Evolutionary conservation across 1,140 invertebrate species (phyloP).

Genomic region (Pteromalus puparum): DNA sequence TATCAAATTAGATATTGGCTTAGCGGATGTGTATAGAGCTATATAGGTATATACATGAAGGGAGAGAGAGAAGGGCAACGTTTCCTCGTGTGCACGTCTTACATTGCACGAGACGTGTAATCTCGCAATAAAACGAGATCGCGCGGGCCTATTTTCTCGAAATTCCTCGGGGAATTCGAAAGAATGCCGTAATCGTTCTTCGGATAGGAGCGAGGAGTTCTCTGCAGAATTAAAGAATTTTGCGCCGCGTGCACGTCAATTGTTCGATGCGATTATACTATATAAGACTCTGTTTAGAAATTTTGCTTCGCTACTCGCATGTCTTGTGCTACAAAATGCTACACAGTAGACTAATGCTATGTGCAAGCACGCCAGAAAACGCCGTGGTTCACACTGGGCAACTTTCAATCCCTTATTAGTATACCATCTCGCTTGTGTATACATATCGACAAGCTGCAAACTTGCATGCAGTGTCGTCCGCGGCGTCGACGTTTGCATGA

Average conservation of each 20-base stretch:
- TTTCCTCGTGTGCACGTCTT: conserved; percentile 32
- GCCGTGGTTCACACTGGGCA: too few relatives aligned
- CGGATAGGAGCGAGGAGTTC: neutral
- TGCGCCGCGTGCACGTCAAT: too few relatives aligned
- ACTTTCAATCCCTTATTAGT: too few relatives aligned
- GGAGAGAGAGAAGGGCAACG: neutral
- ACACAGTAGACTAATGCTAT: too few relatives aligned
- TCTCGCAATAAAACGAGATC: conserved; percentile 37
- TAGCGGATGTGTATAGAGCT: conserved; percentile 23
- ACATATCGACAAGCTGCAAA: too few relatives aligned
- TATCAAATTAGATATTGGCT: conserved; percentile 53
- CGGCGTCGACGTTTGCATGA: neutral
- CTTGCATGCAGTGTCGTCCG: neutral
- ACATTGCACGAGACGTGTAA: neutral
- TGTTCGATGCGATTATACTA: neutral
- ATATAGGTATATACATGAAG: neutral
- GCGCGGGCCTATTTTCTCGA: conserved; percentile 23
- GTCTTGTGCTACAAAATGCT: too few relatives aligned
- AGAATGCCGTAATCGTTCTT: conserved; percentile 12
- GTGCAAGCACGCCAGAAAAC: too few relatives aligned
- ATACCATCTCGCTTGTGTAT: too few relatives aligned
- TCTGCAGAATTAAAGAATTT: neutral
- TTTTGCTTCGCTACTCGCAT: neutral
- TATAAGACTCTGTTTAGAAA: neutral
- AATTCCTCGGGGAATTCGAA: conserved; percentile 27